Conservation (phyloP, 2,113 vertebrate genomes). For the Gallinago jamesoni region DNA sequence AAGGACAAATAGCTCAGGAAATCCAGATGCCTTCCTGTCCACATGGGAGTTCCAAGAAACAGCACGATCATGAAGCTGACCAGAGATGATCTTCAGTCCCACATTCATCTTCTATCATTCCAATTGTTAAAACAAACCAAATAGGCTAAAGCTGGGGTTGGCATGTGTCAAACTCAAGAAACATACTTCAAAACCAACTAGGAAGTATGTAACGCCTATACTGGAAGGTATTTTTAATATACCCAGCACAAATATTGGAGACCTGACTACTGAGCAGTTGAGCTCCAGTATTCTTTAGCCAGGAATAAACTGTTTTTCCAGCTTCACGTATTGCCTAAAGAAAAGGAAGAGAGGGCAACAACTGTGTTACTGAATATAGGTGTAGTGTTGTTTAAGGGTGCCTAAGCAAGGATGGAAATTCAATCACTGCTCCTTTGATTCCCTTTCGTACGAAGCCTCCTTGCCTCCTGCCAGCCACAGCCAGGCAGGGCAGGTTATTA, state of each 20-base stretch:
- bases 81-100: background rate
- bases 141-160: background rate
- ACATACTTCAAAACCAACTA: background rate
- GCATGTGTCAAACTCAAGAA: background rate
- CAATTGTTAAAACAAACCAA: background rate
- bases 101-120: background rate
- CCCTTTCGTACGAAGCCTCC: background rate
- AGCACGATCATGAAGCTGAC: background rate
- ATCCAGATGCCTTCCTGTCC: background rate
- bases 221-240: background rate
- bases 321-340: background rate
- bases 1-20: background rate
- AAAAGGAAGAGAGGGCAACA: background rate
- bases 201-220: background rate
- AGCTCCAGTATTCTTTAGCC: background rate
- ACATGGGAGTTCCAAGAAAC: background rate
- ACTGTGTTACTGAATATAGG: background rate
- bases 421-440: background rate
- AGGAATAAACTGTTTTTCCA: background rate
- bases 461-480: background rate
- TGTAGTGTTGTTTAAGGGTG: background rate
- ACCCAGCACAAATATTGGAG: background rate
- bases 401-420: background rate
- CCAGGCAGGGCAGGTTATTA: background rate
- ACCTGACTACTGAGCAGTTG: background rate